phyloP scores from a whole-genome alignment of 1,140 invertebrate species.

The Medauroidea extradentata region DNA sequence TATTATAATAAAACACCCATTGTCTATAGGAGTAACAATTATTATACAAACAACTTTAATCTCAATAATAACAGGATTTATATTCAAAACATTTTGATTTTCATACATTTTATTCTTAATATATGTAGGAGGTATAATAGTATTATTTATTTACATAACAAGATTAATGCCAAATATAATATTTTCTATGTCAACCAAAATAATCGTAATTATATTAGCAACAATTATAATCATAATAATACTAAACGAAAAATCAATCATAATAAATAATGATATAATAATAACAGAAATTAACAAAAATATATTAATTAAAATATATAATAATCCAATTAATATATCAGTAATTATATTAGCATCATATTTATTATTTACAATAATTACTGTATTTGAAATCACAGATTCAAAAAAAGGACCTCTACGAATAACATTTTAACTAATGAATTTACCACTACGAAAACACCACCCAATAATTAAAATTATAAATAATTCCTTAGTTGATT shows the following conservation, averaged over 20 bases:
- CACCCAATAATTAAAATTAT: conserved; percentile 45
- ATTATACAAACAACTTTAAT: conserved; percentile 46
- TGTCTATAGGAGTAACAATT: conserved; percentile 47
- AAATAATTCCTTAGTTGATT: conserved; percentile 49
- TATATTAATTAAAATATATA: conserved; percentile 44
- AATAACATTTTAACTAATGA: conserved; percentile 44
- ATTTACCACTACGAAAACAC: conserved; percentile 44
- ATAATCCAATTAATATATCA: conserved; percentile 41
- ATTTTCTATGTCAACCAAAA: conserved; percentile 41
- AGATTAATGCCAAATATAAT: conserved; percentile 51
- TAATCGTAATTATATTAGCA: conserved; percentile 27
- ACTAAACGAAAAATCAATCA: conserved; percentile 15
- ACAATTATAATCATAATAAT: conserved; percentile 23
- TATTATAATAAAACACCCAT: conserved; percentile 45
- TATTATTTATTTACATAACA: conserved; percentile 53
- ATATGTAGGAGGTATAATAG: conserved; percentile 51
- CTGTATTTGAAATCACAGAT: conserved; percentile 45
- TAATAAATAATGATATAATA: conserved; percentile 20
- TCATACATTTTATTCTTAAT: conserved; percentile 50
- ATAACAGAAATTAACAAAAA: conserved; percentile 20
- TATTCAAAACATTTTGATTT: conserved; percentile 44
- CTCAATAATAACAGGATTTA: conserved; percentile 37
- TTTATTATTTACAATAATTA: conserved; percentile 47
- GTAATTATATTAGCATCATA: conserved; percentile 47
- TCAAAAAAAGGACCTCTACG: conserved; percentile 42